Base-by-base conservation (phyloP, 2,113 vertebrate genomes). In the Procavia capensis region DNA sequence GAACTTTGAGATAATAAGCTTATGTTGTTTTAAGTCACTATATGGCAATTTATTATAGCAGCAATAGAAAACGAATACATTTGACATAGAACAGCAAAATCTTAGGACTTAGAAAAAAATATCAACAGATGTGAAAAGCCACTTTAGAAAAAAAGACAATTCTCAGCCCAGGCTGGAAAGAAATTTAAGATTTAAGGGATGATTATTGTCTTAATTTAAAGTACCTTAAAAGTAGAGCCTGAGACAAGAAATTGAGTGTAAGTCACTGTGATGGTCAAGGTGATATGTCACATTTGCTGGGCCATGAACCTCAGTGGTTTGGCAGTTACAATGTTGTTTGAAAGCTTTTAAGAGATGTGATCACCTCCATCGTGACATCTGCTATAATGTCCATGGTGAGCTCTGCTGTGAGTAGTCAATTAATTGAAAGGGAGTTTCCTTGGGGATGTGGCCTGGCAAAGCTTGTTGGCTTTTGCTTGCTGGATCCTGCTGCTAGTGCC, bases 141-240 rank as follows among this genome's bases (percentile, higher is more conserved):
- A 68, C 45, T 85, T 74, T 86, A 63, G 25, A 75, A 45, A 57
- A 57, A 68, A 72, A 90, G 39, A 83, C 19, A 61, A 43, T 74
- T 90, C n/a, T 76, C 31, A 57, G 14, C 41, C 25, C 75, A 91
- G 25, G 16, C 29, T 74, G 20, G 8, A 63, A 31, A 82, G n/a
- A 94, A 95, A 92, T 66, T 36, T 88, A 74, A 92, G 81, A 76
- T 74, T 43, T 24, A 61, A 85, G 70, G 41, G 41, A 84, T 5
- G 85, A 20, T n/a, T 10, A 27, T 19, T 9, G 4, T 83, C 50
- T 66, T 97, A 24, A 66, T 81, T 41, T 79, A 17, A 76, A 50
- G 17, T 81, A 7, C 45, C 36, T 74, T 70, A 76, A 88, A 74
- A 1, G 22, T 34, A 91, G 54, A 95, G 2, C 10, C 59, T 88